Evolutionary conservation across 2,113 vertebrate species (phyloP).

Genomic region (Turnix velox): DNA sequence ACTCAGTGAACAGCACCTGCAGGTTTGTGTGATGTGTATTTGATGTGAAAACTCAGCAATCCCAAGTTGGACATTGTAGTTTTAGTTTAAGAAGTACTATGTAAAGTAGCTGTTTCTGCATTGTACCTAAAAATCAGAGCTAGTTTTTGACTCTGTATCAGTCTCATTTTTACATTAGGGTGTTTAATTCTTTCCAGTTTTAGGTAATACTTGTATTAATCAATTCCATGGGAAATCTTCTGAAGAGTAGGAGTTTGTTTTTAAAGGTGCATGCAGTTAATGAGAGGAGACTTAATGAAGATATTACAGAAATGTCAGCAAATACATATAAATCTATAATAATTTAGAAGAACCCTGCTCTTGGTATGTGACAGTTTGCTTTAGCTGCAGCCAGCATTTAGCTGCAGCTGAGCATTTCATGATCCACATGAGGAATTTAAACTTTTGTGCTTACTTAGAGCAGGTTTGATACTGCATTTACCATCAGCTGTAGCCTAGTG

Average conservation of each 20-base stretch:
- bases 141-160: neutral
- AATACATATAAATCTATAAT: neutral
- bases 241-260: neutral
- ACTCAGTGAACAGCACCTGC: slow-evolving; percentile 93
- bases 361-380: neutral
- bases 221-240: neutral
- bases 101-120: neutral
- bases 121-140: neutral
- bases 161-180: neutral
- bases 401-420: neutral
- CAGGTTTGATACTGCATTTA: neutral
- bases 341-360: neutral
- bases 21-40: slow-evolving; percentile 72
- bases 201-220: neutral
- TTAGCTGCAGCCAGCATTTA: neutral
- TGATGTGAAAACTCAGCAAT: neutral
- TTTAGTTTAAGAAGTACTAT: neutral
- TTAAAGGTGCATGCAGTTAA: neutral
- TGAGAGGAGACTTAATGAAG: neutral
- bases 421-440: neutral
- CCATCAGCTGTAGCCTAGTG: neutral
- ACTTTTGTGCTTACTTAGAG: neutral
- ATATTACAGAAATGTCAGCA: neutral
- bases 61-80: neutral
- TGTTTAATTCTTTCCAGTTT: neutral